phyloP scores from a whole-genome alignment of 2,888 invertebrate genomes.

The Tryphoninae sp. region DNA sequence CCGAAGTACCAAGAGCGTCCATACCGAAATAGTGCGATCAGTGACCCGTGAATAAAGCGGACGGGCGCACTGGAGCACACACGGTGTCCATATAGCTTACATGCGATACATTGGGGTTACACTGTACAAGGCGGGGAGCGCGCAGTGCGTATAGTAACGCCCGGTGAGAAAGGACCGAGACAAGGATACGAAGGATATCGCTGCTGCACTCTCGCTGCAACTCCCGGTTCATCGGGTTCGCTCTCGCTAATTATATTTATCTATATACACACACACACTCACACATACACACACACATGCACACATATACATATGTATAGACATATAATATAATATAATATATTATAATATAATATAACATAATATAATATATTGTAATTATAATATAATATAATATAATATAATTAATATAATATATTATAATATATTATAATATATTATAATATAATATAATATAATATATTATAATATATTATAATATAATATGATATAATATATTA shows the following conservation, averaged over 20 bases:
- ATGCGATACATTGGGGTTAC: constrained; percentile 3
- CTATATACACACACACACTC: background rate
- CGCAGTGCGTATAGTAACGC: constrained; percentile 37
- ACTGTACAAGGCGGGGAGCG: constrained; percentile 19
- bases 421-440: too few relatives aligned
- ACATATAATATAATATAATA: too few relatives aligned
- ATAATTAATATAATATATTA: too few relatives aligned
- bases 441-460: too few relatives aligned
- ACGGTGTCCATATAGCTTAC: constrained; percentile 1
- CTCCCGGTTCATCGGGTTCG: constrained; percentile 32
- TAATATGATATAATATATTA: too few relatives aligned
- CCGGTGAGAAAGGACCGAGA: constrained; percentile 54
- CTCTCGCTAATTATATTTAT: background rate
- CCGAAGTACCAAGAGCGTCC: constrained; percentile 51
- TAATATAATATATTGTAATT: too few relatives aligned
- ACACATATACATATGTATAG: too few relatives aligned
- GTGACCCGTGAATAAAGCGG: constrained; percentile 70
- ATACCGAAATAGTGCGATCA: constrained; percentile 71
- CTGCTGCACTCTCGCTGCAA: constrained; percentile 46
- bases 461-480: too few relatives aligned
- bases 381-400: background rate
- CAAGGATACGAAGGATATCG: constrained; percentile 52
- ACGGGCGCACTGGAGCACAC: constrained; percentile 52
- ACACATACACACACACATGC: too few relatives aligned
- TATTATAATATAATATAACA: too few relatives aligned